These are phyloP conservation scores for Tridacna gigas DNA, from an alignment of 2,888 invertebrate genomes.

Conservation along the genomic window DNA sequence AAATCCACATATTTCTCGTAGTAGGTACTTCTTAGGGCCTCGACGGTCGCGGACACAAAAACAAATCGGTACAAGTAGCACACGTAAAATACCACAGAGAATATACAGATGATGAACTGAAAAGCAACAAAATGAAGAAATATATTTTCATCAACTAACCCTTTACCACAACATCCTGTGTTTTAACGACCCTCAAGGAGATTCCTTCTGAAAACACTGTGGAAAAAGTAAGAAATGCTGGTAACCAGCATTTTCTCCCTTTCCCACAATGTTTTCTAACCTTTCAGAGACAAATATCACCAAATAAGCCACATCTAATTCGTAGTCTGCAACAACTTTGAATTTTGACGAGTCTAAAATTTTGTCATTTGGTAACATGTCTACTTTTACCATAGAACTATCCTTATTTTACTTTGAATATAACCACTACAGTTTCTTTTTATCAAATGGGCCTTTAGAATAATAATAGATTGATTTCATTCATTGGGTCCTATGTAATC, in stretches of 20 bases:
- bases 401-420: no score
- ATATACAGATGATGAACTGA: slow-evolving; percentile 68
- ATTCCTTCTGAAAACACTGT: neutral
- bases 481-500: no score
- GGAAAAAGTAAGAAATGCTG: neutral
- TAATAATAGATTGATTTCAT: no score
- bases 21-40: slow-evolving; percentile 79
- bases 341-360: no score
- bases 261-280: neutral
- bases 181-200: neutral
- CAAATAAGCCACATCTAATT: no score
- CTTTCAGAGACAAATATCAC: neutral
- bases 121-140: slow-evolving; percentile 25
- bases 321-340: no score
- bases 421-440: no score
- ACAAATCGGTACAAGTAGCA: slow-evolving; percentile 82
- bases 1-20: slow-evolving; percentile 81
- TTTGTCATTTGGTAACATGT: no score
- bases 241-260: neutral
- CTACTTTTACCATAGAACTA: no score
- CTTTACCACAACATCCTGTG: neutral
- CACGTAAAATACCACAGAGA: slow-evolving; percentile 73
- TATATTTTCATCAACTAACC: neutral
- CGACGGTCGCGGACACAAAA: slow-evolving; percentile 78
- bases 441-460: no score